phyloP scores from a whole-genome alignment of 2,797 vertebrate species.

The Oryzias dopingdopingensis region DNA sequence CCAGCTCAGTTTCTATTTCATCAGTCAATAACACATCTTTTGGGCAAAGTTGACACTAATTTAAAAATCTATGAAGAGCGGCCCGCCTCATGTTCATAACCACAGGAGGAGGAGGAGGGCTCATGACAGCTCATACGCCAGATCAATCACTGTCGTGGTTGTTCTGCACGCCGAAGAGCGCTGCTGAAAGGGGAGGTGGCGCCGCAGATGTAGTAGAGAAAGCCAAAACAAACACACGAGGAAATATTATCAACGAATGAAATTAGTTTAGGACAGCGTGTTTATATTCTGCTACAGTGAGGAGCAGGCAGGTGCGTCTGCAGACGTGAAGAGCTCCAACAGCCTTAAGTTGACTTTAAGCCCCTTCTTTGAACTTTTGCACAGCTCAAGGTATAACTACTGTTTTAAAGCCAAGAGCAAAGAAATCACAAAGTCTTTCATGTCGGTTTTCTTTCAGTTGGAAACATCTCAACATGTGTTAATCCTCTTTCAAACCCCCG shows the following conservation, averaged over 20 bases:
- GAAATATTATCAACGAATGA: too few relatives aligned
- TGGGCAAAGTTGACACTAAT: slow-evolving; percentile 85
- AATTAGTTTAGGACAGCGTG: too few relatives aligned
- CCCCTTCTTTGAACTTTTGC: neutral
- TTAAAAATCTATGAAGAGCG: slow-evolving; percentile 85
- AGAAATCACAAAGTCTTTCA: neutral
- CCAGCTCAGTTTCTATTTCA: slow-evolving; percentile 81
- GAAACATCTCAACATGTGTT: neutral
- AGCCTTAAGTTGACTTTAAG: too few relatives aligned
- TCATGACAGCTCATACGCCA: slow-evolving; percentile 52
- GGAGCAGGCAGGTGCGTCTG: too few relatives aligned
- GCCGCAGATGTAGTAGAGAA: slow-evolving; percentile 24
- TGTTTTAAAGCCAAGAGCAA: neutral
- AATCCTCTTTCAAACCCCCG: too few relatives aligned
- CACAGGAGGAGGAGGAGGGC: slow-evolving; percentile 58
- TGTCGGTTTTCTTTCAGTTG: neutral
- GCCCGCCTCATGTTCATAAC: slow-evolving; percentile 79
- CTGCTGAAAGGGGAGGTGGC: slow-evolving; percentile 23
- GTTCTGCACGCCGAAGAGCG: slow-evolving; percentile 14
- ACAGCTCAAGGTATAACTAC: too few relatives aligned
- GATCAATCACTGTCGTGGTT: slow-evolving; percentile 74
- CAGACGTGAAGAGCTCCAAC: too few relatives aligned
- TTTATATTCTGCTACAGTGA: too few relatives aligned
- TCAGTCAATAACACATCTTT: slow-evolving; percentile 87
- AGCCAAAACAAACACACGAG: slow-evolving; percentile 4